phyloP scores from a whole-genome alignment of 2,113 vertebrate genomes.

The Elephas maximus region DNA sequence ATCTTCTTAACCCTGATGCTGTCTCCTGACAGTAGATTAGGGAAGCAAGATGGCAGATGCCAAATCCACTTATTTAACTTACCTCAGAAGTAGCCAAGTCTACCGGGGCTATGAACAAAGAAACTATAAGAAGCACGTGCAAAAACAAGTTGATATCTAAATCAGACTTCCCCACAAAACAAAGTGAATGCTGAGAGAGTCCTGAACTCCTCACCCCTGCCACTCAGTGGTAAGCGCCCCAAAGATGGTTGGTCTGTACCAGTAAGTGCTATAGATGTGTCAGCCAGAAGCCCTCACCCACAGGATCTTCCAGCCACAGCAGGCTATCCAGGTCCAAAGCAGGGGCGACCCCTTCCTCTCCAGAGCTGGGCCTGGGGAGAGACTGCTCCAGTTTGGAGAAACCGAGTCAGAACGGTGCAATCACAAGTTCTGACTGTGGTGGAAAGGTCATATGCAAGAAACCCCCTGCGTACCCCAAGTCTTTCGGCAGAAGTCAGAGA shows the following conservation, averaged over 20 bases:
- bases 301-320: not conserved
- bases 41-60: not conserved
- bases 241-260: constrained; percentile 13
- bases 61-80: constrained; percentile 55
- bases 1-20: constrained; percentile 62
- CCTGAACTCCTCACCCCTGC: not conserved
- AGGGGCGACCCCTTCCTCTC: not conserved
- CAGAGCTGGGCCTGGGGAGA: not conserved
- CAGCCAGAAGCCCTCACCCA: constrained; percentile 56
- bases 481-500: constrained; percentile 83
- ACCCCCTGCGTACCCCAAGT: constrained; percentile 83
- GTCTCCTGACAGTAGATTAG: constrained; percentile 2
- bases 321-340: constrained; percentile 37
- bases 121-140: constrained; percentile 76
- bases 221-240: not conserved
- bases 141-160: constrained; percentile 76
- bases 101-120: constrained; percentile 56
- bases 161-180: constrained; percentile 13
- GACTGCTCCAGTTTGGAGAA: constrained; percentile 46
- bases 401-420: constrained; percentile 64
- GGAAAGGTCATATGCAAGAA: constrained; percentile 75
- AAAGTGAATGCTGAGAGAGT: not conserved
- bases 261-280: constrained; percentile 84
- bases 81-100: constrained; percentile 60
- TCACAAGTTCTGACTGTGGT: constrained; percentile 70